These are phyloP conservation scores for Glyptemys insculpta DNA, from an alignment of 2,797 vertebrate genomes.

Conservation along the genomic window DNA sequence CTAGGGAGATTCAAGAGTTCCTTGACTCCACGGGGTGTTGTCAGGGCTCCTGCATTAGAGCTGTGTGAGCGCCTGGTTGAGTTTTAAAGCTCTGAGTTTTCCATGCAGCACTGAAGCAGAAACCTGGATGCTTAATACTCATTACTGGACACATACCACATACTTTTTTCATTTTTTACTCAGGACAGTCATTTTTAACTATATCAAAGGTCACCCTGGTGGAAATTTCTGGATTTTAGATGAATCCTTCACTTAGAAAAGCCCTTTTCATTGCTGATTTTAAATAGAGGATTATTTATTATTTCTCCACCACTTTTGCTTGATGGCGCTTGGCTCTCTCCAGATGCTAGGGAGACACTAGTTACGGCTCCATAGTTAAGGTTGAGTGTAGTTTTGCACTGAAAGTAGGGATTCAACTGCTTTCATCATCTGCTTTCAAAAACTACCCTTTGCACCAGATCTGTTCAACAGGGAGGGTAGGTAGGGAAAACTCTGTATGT, in stretches of 20 bases:
- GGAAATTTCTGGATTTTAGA: background rate
- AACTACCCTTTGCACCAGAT: background rate
- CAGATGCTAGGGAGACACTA: background rate
- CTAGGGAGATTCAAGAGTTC: background rate
- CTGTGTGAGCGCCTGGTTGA: background rate
- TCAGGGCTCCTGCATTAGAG: background rate
- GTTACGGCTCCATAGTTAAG: background rate
- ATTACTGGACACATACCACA: fast-evolving
- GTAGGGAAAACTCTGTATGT: background rate
- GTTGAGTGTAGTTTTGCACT: no score
- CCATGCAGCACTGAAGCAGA: background rate
- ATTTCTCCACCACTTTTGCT: fast-evolving
- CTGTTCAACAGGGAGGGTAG: background rate
- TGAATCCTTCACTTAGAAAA: background rate
- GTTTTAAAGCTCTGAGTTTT: no score
- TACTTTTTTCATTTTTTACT: background rate
- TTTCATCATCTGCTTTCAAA: fast-evolving
- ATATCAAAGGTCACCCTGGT: background rate
- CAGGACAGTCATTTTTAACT: fast-evolving
- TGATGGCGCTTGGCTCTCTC: background rate
- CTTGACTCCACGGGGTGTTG: background rate
- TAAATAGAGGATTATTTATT: background rate
- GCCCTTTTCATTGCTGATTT: background rate
- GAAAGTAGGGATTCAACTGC: background rate
- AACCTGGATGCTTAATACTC: background rate